These are phyloP conservation scores for Platysteira castanea DNA, from an alignment of 2,113 vertebrate species.

Conservation along the genomic window DNA sequence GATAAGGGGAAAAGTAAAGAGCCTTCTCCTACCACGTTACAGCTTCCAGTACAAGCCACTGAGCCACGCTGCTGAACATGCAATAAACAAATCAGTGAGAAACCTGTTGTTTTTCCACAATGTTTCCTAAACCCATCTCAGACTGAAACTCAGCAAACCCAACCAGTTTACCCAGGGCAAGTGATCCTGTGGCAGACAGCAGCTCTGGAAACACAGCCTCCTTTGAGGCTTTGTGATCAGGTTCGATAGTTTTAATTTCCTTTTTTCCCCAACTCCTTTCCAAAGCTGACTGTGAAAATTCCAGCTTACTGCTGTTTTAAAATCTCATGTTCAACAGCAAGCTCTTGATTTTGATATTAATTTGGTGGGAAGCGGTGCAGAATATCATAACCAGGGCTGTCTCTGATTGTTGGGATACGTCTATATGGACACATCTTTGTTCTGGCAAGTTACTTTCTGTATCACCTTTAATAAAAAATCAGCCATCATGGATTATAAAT, in stretches of 20 bases:
- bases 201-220: not conserved
- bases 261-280: not conserved
- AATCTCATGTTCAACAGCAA: not conserved
- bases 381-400: not conserved
- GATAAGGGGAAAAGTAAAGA: not conserved
- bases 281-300: not conserved
- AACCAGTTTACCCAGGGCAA: not conserved
- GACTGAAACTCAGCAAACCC: not conserved
- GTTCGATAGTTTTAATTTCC: not conserved
- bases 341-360: not conserved
- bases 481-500: rapidly evolving
- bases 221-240: not conserved
- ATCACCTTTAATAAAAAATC: not conserved
- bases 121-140: not conserved
- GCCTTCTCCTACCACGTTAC: not conserved
- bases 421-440: not conserved
- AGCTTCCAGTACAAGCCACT: not conserved
- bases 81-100: not conserved
- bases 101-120: not conserved
- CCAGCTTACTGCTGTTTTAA: not conserved
- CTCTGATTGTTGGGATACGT: rapidly evolving
- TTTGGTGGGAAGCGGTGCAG: not conserved
- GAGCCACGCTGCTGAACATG: not conserved
- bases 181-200: not conserved
- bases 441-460: not conserved